Conservation (phyloP, 2,113 vertebrate species). For the Pholis gunnellus region DNA sequence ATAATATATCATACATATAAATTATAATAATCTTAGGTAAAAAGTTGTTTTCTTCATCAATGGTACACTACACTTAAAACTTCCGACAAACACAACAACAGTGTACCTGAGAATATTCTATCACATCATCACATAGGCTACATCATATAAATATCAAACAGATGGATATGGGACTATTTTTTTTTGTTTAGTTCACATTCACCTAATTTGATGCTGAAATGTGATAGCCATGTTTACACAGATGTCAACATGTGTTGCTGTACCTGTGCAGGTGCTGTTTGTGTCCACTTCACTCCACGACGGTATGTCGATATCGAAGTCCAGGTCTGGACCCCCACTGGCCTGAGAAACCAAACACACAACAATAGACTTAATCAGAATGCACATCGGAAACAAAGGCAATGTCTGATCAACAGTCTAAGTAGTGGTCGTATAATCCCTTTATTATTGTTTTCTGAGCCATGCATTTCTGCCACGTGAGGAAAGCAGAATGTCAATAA, state of each 20-base stretch:
- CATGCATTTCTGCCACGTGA: neutral
- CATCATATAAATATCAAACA: neutral
- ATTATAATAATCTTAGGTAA: neutral
- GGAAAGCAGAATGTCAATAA: slow-evolving; percentile 9
- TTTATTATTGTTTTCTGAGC: neutral
- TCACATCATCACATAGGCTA: neutral
- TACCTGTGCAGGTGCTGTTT: slow-evolving; percentile 85
- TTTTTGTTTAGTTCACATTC: neutral
- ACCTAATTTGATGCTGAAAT: neutral
- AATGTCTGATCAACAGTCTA: neutral
- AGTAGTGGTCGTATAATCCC: neutral
- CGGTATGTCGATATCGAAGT: slow-evolving; percentile 91
- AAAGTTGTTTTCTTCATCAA: neutral
- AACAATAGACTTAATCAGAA: neutral
- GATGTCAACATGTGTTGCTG: neutral
- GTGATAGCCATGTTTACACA: neutral
- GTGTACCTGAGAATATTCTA: neutral
- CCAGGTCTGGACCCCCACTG: slow-evolving; percentile 83
- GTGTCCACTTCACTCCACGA: slow-evolving; percentile 84
- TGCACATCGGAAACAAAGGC: neutral
- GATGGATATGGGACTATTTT: neutral
- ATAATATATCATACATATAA: neutral
- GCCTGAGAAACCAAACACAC: slow-evolving; percentile 79
- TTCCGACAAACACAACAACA: neutral
- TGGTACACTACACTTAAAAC: neutral